Base-by-base conservation (phyloP, 2,113 vertebrate species). In the Cacatua alba region DNA sequence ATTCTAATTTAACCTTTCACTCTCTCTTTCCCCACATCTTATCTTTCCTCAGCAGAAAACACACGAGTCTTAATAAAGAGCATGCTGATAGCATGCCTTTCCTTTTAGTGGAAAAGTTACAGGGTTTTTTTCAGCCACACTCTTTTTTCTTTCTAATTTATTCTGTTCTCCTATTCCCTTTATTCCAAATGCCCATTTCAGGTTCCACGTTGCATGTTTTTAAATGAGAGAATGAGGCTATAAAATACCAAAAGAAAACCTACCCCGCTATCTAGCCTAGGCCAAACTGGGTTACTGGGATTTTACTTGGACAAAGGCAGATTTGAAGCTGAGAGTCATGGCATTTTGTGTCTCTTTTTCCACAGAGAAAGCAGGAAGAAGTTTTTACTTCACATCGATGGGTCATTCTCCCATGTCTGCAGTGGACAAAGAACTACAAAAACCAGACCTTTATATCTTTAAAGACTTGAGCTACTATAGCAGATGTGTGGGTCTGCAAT, bases 1-100 rank as follows among this genome's bases (percentile, higher is more conserved):
- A 89, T 96, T 97, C 91, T 96, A 94, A 93, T 94, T 92, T 79
- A 85, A 90, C 67, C 65, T 78, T 86, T 24, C 82, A 72, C 59
- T 90, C 59, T 80, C 83, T 90, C 69, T 81, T 88, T 41, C 48
- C 21, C 52, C 19, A 18, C 3, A 2, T 60, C 82, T 95, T 97
- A 94, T 86, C 86, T 96, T 93, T n/a, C 35, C 37, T 67, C 71
- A 68, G 68, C 83, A 95, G 92, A 94, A 96, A 96, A 93, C 1
- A 4, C 46, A 75, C 0, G 0, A 88, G 76, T 84, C 72, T 81
- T 79, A 86, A 88, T 67, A 88, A 91, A 92, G 51, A 63, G 28
- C 35, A 52, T 33, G 60, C 51, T 91, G 77, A 80, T 89, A 86
- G 57, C 62, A 17, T 57, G 51, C 18, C 33, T 92, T 81, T 79